Evolutionary conservation across 92 coral and sea anemone genomes (phyloP).

Genomic region (Hydrozoanthus gracilis): DNA sequence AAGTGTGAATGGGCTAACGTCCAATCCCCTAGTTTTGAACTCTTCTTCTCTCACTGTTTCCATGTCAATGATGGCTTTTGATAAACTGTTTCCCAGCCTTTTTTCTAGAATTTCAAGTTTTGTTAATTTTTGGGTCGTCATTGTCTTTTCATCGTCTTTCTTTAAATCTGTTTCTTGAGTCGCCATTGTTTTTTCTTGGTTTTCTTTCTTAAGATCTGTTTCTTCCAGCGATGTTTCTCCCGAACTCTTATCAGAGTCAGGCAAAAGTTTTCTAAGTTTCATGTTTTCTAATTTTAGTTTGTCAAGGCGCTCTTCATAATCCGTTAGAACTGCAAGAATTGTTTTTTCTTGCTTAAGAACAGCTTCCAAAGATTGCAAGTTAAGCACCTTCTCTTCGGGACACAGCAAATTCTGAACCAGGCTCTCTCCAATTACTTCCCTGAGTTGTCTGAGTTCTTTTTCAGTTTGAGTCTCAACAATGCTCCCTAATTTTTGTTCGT

Average conservation of each 20-base stretch:
- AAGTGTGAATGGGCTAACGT: neutral
- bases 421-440: no score
- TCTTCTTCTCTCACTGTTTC: neutral
- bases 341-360: neutral
- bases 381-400: no score
- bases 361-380: neutral
- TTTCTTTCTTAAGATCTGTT: no score
- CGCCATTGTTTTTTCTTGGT: no score
- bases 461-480: neutral
- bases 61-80: neutral
- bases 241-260: neutral
- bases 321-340: neutral
- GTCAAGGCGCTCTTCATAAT: constrained; percentile 10
- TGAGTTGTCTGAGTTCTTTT: neutral
- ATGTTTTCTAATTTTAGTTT: neutral
- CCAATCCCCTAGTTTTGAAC: neutral
- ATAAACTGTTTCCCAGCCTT: neutral
- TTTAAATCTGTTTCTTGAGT: no score
- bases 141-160: no score
- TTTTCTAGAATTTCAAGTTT: constrained; percentile 3
- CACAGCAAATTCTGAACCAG: no score
- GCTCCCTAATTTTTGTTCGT: neutral
- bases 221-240: neutral
- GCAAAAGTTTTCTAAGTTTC: neutral
- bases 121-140: no score